Conservation (phyloP, 2,797 vertebrate genomes). For the Cephalopachus bancanus region DNA sequence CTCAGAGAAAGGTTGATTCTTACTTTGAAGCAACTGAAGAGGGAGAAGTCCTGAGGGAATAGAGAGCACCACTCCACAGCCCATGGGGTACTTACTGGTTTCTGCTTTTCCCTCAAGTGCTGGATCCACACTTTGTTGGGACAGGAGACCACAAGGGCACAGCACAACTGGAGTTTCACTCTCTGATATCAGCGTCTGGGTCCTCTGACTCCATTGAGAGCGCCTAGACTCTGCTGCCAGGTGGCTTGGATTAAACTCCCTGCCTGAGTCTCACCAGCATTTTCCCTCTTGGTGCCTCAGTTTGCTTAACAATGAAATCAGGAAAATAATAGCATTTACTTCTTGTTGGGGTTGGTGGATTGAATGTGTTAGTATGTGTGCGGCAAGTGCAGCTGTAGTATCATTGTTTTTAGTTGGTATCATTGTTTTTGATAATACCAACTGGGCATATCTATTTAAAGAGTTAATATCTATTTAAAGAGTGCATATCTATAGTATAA, state of each 20-base stretch:
- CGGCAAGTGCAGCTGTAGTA: neutral
- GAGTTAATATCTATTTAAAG: neutral
- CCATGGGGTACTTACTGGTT: fast-evolving
- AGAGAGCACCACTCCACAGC: neutral
- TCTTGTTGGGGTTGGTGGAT: neutral
- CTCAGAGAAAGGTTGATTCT: neutral
- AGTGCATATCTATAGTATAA: neutral
- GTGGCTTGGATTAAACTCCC: fast-evolving
- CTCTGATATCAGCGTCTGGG: too few relatives aligned
- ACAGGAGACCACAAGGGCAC: neutral
- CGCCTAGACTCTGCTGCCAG: neutral
- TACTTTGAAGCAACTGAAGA: neutral
- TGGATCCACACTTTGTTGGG: fast-evolving
- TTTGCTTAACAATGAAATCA: neutral
- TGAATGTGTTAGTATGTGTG: neutral
- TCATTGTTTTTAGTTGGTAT: too few relatives aligned
- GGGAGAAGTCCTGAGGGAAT: neutral
- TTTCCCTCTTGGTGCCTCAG: neutral
- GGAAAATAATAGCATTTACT: neutral
- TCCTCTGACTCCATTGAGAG: too few relatives aligned
- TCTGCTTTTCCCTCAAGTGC: neutral
- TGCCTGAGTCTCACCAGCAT: neutral
- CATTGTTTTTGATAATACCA: too few relatives aligned
- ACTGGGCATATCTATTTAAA: too few relatives aligned
- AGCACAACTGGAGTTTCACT: neutral